A percentile compares a stretch with the other conserved stretches of the same genome.
Conservation (phyloP, 1,140 invertebrate genomes). For the Dufourea novaeangliae region DNA sequence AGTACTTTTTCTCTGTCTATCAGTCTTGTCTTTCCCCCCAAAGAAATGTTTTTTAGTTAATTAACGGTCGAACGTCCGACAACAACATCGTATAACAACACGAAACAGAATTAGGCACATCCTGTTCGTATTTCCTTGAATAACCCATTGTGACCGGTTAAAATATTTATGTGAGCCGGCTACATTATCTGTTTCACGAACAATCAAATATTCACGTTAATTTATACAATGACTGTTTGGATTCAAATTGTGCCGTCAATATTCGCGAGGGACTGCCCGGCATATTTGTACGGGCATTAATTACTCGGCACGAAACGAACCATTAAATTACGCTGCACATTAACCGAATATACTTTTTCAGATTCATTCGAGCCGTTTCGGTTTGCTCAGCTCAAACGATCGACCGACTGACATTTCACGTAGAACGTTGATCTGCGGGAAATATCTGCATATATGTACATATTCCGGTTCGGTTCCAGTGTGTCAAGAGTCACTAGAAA, state of each 20-base stretch:
- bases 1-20: too few species aligned
- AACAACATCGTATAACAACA: background rate
- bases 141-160: background rate
- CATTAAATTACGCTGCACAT: slow-evolving; percentile 39
- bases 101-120: background rate
- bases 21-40: too few species aligned
- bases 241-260: slow-evolving; percentile 4
- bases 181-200: background rate
- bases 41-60: background rate
- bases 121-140: background rate
- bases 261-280: slow-evolving; percentile 1
- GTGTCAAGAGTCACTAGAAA: too few species aligned
- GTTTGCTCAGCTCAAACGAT: background rate
- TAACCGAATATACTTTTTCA: slow-evolving; percentile 18
- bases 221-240: slow-evolving; percentile 24
- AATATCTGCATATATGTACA: too few species aligned
- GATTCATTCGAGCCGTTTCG: too few species aligned
- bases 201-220: slow-evolving; percentile 17
- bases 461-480: too few species aligned
- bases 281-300: slow-evolving; percentile 15
- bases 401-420: background rate
- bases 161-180: background rate
- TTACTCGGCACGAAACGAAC: slow-evolving; percentile 32
- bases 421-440: too few species aligned
- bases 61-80: background rate